Percentiles rank a stretch among this genome's conserved stretches.
Evolutionary conservation across 2,888 invertebrate genomes (phyloP).

Genomic region (Leucophora obtusa): DNA sequence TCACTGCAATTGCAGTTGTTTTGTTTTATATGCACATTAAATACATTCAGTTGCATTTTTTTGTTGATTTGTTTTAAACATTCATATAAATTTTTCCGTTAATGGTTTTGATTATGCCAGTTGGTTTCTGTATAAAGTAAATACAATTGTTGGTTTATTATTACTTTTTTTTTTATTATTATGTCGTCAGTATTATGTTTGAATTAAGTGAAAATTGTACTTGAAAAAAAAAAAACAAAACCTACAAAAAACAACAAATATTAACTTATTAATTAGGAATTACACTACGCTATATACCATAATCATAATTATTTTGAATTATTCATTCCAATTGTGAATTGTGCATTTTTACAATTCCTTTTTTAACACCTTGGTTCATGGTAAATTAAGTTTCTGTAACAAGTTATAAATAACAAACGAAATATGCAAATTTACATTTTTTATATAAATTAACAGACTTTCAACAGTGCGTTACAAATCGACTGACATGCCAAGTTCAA

Average conservation of each 20-base stretch:
- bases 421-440: conserved; percentile 49
- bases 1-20: conserved; percentile 49
- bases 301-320: not conserved
- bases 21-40: conserved; percentile 22
- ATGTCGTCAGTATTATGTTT: conserved; percentile 54
- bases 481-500: conserved; percentile 48
- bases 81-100: conserved; percentile 51
- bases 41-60: conserved; percentile 23
- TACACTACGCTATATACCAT: conserved; percentile 13
- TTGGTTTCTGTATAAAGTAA: conserved; percentile 14
- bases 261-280: conserved; percentile 50
- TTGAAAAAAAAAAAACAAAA: conserved; percentile 26
- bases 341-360: conserved; percentile 27
- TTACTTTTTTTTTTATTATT: conserved; percentile 54
- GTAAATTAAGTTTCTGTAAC: conserved; percentile 59
- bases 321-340: not conserved
- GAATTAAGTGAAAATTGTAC: conserved; percentile 57
- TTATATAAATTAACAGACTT: conserved; percentile 11
- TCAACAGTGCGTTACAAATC: conserved; percentile 57
- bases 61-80: conserved; percentile 16
- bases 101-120: conserved; percentile 56
- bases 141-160: conserved; percentile 15
- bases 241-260: conserved; percentile 2
- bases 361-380: conserved; percentile 59
- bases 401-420: conserved; percentile 56